phyloP scores from a whole-genome alignment of 2,797 vertebrate species.

The Melanotaenia trifasciata region DNA sequence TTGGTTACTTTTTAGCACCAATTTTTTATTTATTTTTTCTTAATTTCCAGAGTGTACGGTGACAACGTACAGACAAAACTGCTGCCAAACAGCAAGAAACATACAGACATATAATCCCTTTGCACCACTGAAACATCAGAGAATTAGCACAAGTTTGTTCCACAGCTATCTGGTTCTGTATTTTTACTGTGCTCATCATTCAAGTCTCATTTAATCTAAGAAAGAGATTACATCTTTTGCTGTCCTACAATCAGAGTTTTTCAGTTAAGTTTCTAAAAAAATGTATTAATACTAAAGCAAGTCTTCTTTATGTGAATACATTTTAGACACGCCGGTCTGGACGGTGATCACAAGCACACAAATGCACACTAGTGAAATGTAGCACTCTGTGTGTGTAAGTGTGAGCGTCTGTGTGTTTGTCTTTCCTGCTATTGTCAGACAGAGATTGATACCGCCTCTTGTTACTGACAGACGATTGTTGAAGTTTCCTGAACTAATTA shows the following conservation, averaged over 20 bases:
- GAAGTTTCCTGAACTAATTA: slow-evolving; percentile 98
- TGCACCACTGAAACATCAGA: too few relatives aligned
- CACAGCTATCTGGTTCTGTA: slow-evolving; percentile 26
- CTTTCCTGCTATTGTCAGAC: slow-evolving; percentile 98
- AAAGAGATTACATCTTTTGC: slow-evolving; percentile 30
- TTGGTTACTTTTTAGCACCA: too few relatives aligned
- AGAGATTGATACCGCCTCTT: slow-evolving; percentile 96
- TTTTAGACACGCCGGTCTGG: slow-evolving; percentile 80
- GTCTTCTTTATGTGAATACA: slow-evolving; percentile 70
- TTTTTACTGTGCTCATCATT: slow-evolving; percentile 34
- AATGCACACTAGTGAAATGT: slow-evolving; percentile 35
- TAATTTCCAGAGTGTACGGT: too few relatives aligned
- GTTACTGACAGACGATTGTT: slow-evolving; percentile 98
- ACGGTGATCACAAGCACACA: slow-evolving; percentile 29
- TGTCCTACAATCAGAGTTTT: slow-evolving; percentile 15
- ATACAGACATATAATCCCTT: too few relatives aligned
- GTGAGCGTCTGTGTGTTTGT: slow-evolving; percentile 73
- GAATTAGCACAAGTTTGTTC: neutral
- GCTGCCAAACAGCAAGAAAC: too few relatives aligned
- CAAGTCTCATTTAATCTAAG: slow-evolving; percentile 46
- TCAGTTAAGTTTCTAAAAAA: slow-evolving; percentile 25
- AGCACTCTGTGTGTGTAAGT: slow-evolving; percentile 60
- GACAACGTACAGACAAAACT: too few relatives aligned
- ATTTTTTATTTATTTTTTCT: too few relatives aligned
- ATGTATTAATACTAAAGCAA: slow-evolving; percentile 55